A percentile compares a stretch with the other conserved stretches of the same genome.
phyloP scores from a whole-genome alignment of 2,888 invertebrate species.

The Archips xylosteana region DNA sequence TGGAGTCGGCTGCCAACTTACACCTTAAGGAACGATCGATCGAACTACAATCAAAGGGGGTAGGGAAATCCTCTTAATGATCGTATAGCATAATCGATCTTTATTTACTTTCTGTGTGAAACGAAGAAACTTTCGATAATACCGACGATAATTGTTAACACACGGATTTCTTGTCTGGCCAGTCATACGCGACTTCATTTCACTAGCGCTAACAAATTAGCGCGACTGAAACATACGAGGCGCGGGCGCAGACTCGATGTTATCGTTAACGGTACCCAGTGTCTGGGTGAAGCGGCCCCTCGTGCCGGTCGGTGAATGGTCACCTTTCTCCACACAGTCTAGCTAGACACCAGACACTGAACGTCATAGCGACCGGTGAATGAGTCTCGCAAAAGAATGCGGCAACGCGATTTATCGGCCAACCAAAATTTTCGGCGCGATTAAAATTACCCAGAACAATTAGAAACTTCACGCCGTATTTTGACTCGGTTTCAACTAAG shows the following conservation, averaged over 20 bases:
- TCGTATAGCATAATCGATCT: neutral
- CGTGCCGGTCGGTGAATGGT: conserved; percentile 76
- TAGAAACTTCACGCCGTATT: conserved; percentile 57
- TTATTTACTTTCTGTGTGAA: conserved; percentile 2
- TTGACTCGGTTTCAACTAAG: conserved; percentile 45
- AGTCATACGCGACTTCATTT: conserved; percentile 36
- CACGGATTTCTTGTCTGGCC: conserved; percentile 30
- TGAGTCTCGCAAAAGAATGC: conserved; percentile 82
- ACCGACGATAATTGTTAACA: conserved; percentile 26
- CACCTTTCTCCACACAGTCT: conserved; percentile 85
- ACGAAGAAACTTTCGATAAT: conserved; percentile 27
- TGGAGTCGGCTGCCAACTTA: no score
- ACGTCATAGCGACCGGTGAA: conserved; percentile 78
- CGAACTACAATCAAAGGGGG: neutral
- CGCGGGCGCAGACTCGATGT: conserved; percentile 46
- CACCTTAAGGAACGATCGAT: no score
- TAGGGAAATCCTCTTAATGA: neutral
- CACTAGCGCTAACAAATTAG: conserved; percentile 34
- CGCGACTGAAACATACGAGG: conserved; percentile 37
- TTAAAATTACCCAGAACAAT: conserved; percentile 71
- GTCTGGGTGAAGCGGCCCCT: conserved; percentile 67
- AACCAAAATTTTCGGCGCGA: conserved; percentile 65
- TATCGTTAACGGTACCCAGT: conserved; percentile 67
- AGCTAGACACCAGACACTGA: conserved; percentile 57
- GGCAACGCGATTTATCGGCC: conserved; percentile 76